Conservation (phyloP, 2,113 vertebrate genomes). For the Hystrix cristata region DNA sequence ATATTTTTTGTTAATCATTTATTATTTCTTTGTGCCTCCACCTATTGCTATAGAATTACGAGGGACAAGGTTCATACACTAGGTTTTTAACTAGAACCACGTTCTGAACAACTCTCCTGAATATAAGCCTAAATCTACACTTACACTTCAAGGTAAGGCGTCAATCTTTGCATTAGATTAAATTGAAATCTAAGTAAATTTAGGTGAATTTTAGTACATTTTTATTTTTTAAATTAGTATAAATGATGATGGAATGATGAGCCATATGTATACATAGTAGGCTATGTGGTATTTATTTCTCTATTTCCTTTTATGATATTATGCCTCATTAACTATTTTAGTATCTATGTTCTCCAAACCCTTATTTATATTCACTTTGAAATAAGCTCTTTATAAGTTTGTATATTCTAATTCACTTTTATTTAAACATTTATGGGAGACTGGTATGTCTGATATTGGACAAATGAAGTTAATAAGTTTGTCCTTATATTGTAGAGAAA, state of each 20-base stretch:
- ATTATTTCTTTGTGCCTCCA: not conserved
- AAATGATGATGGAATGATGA: not conserved
- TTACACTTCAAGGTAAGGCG: not conserved
- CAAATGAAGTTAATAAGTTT: not conserved
- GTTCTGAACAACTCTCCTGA: not conserved
- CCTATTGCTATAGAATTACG: not conserved
- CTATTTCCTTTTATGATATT: not conserved
- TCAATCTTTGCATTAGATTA: not conserved
- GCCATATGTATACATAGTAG: not conserved
- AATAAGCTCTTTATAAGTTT: not conserved
- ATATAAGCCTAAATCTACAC: not conserved
- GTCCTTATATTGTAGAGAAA: not conserved
- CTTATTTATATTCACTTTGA: not conserved
- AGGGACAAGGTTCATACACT: not conserved
- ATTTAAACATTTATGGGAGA: not conserved
- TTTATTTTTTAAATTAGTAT: not conserved
- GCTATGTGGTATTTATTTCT: not conserved
- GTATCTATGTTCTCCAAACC: not conserved
- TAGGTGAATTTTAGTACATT: not conserved
- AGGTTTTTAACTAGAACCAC: not conserved
- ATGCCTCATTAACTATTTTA: not conserved
- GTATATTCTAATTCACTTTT: constrained; percentile 56
- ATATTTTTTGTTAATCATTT: not conserved
- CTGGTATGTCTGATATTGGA: not conserved
- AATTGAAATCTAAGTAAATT: not conserved